A percentile compares a stretch with the other conserved stretches of the same genome.
These are phyloP conservation scores for Lasius fuliginosus DNA, from an alignment of 2,888 invertebrate genomes.

Conservation along the genomic window DNA sequence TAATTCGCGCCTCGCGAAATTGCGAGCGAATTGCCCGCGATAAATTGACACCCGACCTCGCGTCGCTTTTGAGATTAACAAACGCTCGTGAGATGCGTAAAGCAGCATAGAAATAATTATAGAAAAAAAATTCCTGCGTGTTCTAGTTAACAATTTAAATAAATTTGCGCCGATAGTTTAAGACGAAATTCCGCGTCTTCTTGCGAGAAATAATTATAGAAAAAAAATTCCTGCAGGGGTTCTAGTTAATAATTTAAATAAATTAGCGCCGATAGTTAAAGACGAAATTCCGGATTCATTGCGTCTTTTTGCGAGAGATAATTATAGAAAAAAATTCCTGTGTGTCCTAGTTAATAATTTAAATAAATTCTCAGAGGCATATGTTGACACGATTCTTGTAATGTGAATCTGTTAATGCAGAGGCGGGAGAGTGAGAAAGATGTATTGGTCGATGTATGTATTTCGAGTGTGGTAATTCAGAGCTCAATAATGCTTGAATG, in stretches of 20 bases:
- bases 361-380: slow-evolving; percentile 9
- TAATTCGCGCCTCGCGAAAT: slow-evolving; percentile 46
- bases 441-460: not conserved
- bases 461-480: not conserved
- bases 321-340: not conserved
- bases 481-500: slow-evolving; percentile 18
- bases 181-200: no score
- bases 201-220: no score
- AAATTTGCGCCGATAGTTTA: not conserved
- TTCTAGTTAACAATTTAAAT: not conserved
- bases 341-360: not conserved
- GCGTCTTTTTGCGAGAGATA: no score
- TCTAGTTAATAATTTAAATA: no score
- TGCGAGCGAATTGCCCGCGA: slow-evolving; percentile 13
- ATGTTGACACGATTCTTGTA: slow-evolving; percentile 4
- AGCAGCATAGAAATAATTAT: not conserved
- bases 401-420: not conserved
- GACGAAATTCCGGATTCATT: no score
- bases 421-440: not conserved
- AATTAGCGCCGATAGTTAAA: no score
- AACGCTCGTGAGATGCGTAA: not conserved
- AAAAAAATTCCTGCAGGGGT: no score
- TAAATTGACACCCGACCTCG: slow-evolving; percentile 11
- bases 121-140: not conserved
- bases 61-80: slow-evolving; percentile 3